These are phyloP conservation scores for Drosophila kohkoa DNA, from an alignment of 1,140 invertebrate species.

Conservation along the genomic window DNA sequence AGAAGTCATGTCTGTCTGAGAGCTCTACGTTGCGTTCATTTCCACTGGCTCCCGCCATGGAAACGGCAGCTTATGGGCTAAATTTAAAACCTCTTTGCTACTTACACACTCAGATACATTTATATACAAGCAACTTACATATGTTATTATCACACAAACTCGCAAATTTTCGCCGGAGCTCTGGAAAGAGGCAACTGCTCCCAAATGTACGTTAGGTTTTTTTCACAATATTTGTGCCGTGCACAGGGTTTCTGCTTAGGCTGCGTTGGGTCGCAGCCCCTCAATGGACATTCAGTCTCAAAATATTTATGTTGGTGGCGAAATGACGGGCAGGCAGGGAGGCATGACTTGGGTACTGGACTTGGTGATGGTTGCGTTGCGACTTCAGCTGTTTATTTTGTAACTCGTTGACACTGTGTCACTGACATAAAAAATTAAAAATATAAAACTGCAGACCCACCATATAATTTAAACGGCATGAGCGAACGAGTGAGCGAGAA, in stretches of 20 bases:
- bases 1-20: background rate
- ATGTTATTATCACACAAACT: conserved; percentile 81
- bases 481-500: conserved; percentile 13
- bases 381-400: conserved; percentile 66
- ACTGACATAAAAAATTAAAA: conserved; percentile 80
- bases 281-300: conserved; percentile 67
- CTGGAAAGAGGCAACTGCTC: conserved; percentile 56
- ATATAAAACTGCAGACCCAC: conserved; percentile 73
- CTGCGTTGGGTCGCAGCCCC: conserved; percentile 31
- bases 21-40: too few species aligned
- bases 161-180: conserved; percentile 76
- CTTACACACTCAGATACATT: conserved; percentile 28
- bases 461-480: too few species aligned
- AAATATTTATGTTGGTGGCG: conserved; percentile 64
- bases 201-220: conserved; percentile 80
- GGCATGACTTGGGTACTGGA: conserved; percentile 42
- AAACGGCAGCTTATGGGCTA: conserved; percentile 68
- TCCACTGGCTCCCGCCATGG: background rate
- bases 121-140: conserved; percentile 70
- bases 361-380: conserved; percentile 19
- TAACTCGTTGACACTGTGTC: conserved; percentile 81
- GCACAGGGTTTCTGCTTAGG: conserved; percentile 24
- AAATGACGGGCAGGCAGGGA: background rate
- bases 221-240: conserved; percentile 67
- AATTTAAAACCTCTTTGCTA: conserved; percentile 69